Evolutionary conservation across 2,113 vertebrate genomes (phyloP).

Genomic region (Potamarius usumacintae): DNA sequence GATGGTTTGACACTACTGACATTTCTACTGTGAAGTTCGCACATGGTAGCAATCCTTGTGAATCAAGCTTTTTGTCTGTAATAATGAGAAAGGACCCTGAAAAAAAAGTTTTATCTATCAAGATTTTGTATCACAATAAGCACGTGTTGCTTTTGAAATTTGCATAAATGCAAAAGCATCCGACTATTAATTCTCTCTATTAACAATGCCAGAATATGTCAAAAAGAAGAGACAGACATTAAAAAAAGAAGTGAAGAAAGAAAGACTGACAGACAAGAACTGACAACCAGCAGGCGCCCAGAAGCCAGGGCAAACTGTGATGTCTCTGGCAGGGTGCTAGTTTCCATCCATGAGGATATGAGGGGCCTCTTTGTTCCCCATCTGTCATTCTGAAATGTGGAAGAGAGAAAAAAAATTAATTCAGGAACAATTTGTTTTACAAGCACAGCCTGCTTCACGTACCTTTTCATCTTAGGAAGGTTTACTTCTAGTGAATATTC

Average conservation of each 20-base stretch:
- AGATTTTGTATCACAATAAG: neutral
- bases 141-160: neutral
- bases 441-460: conserved; percentile 13
- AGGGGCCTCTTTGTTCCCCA: conserved; percentile 26
- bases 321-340: conserved; percentile 30
- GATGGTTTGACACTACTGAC: neutral
- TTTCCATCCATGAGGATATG: conserved; percentile 37
- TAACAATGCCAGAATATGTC: neutral
- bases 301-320: conserved; percentile 31
- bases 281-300: conserved; percentile 24
- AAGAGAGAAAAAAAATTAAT: conserved; percentile 22
- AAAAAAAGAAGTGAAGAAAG: conserved; percentile 4
- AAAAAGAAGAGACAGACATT: conserved; percentile 7
- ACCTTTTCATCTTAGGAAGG: conserved; percentile 1
- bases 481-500: neutral
- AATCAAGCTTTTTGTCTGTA: neutral
- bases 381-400: conserved; percentile 33
- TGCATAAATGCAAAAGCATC: neutral
- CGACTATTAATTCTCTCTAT: neutral
- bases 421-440: conserved; percentile 25
- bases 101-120: neutral
- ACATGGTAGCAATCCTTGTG: neutral
- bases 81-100: neutral
- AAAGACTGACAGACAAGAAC: conserved; percentile 2
- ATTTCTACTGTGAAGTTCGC: neutral